Conservation (phyloP, 2,888 invertebrate species). For the Pseudococcus jackbeardsleyi region DNA sequence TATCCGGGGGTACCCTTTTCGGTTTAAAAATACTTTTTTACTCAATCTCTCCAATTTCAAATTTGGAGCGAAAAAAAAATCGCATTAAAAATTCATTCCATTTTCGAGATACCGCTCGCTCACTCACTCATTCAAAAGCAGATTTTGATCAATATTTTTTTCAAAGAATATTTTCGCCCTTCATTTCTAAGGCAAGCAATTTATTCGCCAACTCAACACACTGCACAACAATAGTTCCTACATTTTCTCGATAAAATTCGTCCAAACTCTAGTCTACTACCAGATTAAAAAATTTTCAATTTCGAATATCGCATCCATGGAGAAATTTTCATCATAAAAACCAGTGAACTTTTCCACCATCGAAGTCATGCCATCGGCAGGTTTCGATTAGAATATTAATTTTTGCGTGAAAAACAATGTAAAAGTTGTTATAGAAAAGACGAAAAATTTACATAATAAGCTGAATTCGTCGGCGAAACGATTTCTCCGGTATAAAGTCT, state of each 20-base stretch:
- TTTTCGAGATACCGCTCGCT: too few relatives aligned
- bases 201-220: too few relatives aligned
- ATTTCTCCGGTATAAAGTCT: background rate
- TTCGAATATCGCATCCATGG: background rate
- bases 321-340: background rate
- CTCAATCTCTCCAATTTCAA: too few relatives aligned
- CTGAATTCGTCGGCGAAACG: background rate
- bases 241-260: background rate
- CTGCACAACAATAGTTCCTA: too few relatives aligned
- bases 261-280: background rate
- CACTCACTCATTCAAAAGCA: too few relatives aligned
- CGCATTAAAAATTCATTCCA: too few relatives aligned
- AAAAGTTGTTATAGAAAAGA: background rate
- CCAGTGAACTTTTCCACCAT: background rate
- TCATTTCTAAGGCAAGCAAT: too few relatives aligned
- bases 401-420: constrained; percentile 4
- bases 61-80: too few relatives aligned
- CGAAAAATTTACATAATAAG: constrained; percentile 26
- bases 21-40: too few relatives aligned
- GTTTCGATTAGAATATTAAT: constrained; percentile 38
- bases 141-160: too few relatives aligned
- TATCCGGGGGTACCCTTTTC: too few relatives aligned
- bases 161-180: too few relatives aligned
- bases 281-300: background rate
- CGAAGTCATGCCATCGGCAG: constrained; percentile 21